A percentile compares a stretch with the other conserved stretches of the same genome.
Evolutionary conservation across 2,797 vertebrate species (phyloP).

Genomic region (Scolopax bukidnonensis): DNA sequence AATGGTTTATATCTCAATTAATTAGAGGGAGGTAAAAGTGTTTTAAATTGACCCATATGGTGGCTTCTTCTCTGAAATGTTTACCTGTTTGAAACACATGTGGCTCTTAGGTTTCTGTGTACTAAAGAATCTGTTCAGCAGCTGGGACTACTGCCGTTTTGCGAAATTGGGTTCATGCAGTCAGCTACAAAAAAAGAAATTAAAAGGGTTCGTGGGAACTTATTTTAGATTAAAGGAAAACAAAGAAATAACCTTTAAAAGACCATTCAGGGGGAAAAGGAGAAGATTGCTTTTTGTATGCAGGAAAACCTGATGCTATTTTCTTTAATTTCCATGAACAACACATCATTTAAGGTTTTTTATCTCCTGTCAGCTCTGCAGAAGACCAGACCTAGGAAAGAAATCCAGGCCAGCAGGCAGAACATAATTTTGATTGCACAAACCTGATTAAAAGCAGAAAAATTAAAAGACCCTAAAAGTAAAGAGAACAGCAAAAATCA

Average conservation of each 20-base stretch:
- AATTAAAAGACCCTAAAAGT: neutral
- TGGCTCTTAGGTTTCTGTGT: neutral
- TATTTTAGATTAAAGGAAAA: neutral
- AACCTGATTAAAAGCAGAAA: constrained; percentile 15
- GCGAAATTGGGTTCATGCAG: neutral
- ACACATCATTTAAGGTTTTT: neutral
- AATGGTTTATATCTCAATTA: neutral
- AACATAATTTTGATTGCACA: neutral
- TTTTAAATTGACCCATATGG: neutral
- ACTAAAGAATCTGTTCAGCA: neutral
- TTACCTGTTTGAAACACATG: neutral
- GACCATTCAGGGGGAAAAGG: fast-evolving
- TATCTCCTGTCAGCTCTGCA: neutral
- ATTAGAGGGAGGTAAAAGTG: fast-evolving
- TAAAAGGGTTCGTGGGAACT: neutral
- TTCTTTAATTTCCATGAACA: constrained; percentile 1
- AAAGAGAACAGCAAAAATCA: neutral
- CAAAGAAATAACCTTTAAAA: neutral
- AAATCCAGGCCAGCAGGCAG: neutral
- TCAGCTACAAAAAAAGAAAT: neutral
- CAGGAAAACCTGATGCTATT: neutral
- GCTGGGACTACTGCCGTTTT: neutral
- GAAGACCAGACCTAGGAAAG: neutral
- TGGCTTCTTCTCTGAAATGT: neutral
- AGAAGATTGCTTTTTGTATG: neutral